phyloP scores from a whole-genome alignment of 53 echinoderm and acorn worm genomes.

The Luidia sarsii region DNA sequence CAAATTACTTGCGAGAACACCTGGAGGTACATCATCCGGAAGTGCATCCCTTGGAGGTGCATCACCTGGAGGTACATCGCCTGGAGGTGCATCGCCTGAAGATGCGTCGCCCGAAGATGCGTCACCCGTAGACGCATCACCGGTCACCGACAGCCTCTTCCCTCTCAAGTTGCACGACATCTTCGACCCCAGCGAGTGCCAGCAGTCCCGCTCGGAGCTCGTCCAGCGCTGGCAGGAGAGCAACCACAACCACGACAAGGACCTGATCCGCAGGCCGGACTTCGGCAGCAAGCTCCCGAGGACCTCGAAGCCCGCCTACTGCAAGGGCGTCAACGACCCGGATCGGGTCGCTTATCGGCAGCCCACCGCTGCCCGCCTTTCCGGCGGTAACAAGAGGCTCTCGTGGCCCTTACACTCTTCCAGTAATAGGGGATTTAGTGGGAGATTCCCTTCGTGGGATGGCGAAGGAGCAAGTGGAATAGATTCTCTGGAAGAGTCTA shows the following conservation, averaged over 20 bases:
- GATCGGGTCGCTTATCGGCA: no score
- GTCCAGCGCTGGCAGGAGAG: slow-evolving; percentile 45
- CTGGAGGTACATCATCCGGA: no score
- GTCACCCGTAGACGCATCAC: no score
- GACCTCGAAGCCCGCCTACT: background rate
- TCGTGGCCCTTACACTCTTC: slow-evolving; percentile 17
- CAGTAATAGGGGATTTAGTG: background rate
- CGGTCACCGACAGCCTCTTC: slow-evolving; percentile 1
- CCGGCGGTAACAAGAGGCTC: slow-evolving; percentile 9
- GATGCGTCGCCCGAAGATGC: no score
- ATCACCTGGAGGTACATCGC: no score
- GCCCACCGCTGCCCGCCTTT: no score
- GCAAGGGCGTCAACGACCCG: background rate
- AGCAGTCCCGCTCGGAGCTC: slow-evolving; percentile 43
- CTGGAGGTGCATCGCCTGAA: no score
- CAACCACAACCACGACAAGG: background rate
- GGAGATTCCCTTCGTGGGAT: background rate
- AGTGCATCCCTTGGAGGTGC: no score
- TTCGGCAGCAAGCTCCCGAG: background rate
- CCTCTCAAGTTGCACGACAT: slow-evolving; percentile 41
- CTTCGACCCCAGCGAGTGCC: slow-evolving; percentile 35
- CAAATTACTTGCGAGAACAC: no score
- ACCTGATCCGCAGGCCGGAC: background rate
- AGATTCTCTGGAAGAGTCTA: background rate
- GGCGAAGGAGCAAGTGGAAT: background rate